phyloP scores from a whole-genome alignment of 2,888 invertebrate genomes.

The Lacanobia oleracea region DNA sequence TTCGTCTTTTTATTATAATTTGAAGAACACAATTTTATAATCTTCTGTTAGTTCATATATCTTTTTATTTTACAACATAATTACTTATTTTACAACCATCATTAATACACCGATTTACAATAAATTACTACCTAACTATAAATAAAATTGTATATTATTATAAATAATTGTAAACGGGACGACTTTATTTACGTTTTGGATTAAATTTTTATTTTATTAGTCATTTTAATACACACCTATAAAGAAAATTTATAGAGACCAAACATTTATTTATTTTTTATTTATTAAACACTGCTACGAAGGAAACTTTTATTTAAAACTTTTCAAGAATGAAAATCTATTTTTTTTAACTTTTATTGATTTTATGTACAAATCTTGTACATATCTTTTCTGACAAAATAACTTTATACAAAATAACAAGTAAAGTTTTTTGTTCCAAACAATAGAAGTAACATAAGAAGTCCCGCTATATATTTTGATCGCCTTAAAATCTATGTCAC shows the following conservation, averaged over 20 bases:
- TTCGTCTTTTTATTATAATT: slow-evolving; percentile 73
- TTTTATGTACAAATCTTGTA: slow-evolving; percentile 7
- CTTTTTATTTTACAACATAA: slow-evolving; percentile 64
- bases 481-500: slow-evolving; percentile 44
- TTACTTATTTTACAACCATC: slow-evolving; percentile 64
- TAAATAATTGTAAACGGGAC: slow-evolving; percentile 81
- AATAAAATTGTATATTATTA: slow-evolving; percentile 77
- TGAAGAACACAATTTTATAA: slow-evolving; percentile 79
- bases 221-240: slow-evolving; percentile 38
- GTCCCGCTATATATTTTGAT: slow-evolving; percentile 43
- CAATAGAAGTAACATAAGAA: slow-evolving; percentile 17
- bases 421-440: too few species aligned
- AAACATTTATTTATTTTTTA: slow-evolving; percentile 1
- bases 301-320: slow-evolving; percentile 5
- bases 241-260: slow-evolving; percentile 3
- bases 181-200: slow-evolving; percentile 66
- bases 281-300: slow-evolving; percentile 24
- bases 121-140: slow-evolving; percentile 69
- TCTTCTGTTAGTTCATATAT: slow-evolving; percentile 66
- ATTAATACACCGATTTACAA: slow-evolving; percentile 72
- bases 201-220: slow-evolving; percentile 50
- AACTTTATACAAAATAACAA: not conserved
- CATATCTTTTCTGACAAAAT: not conserved
- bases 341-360: not conserved
- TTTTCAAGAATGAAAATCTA: slow-evolving; percentile 1